Conservation (phyloP, 2,888 invertebrate genomes). For the Prosopocoilus inquinatus region DNA sequence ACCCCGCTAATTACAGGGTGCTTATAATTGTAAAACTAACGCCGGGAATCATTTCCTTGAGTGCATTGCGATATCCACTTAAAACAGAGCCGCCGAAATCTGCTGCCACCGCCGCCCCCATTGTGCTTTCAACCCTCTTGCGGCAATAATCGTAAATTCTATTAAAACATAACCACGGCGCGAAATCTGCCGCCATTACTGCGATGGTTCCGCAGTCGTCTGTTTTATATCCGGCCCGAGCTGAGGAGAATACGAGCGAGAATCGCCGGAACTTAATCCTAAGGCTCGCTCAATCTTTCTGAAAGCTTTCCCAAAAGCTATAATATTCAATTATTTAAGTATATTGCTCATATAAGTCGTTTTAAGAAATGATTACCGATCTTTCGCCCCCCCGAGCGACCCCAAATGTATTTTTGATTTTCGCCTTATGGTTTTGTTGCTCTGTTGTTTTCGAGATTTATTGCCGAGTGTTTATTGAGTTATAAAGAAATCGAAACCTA, state of each 20-base stretch:
- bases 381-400: constrained; percentile 32
- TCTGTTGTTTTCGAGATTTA: constrained; percentile 16
- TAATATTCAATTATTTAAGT: constrained; percentile 54
- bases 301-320: constrained; percentile 50
- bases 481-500: too few relatives aligned
- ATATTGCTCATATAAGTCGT: constrained; percentile 52
- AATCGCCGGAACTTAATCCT: constrained; percentile 26
- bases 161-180: constrained; percentile 56
- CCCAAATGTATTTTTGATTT: constrained; percentile 49
- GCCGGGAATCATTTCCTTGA: constrained; percentile 44
- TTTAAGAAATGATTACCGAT: constrained; percentile 49
- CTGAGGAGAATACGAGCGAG: constrained; percentile 22
- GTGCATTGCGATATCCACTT: constrained; percentile 47
- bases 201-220: constrained; percentile 49
- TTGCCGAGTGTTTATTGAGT: constrained; percentile 4
- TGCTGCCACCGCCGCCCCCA: constrained; percentile 41
- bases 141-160: constrained; percentile 55
- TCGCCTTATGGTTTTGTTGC: constrained; percentile 13
- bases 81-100: constrained; percentile 45
- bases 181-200: constrained; percentile 54
- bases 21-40: not conserved
- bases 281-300: constrained; percentile 48
- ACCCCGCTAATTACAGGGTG: not conserved
- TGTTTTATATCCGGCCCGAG: constrained; percentile 46
- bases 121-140: constrained; percentile 42